These are phyloP conservation scores for Petrocephalus zakoni DNA, from an alignment of 2,113 vertebrate species.

Conservation along the genomic window DNA sequence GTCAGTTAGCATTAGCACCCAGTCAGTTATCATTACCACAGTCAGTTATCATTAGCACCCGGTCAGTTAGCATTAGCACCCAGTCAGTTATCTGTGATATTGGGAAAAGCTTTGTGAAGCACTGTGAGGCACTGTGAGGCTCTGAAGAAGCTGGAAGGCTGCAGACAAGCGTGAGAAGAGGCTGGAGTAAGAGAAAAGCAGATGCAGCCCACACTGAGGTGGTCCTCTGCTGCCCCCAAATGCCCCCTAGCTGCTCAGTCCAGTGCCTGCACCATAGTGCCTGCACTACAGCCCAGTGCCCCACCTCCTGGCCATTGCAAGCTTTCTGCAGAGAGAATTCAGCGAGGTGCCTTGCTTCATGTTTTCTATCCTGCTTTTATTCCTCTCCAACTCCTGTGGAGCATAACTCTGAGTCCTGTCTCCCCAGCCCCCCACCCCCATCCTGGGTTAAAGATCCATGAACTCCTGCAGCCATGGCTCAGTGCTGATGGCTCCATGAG, in stretches of 20 bases:
- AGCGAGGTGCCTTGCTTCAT: constrained; percentile 31
- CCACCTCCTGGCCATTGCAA: constrained; percentile 24
- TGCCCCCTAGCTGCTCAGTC: not conserved
- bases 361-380: constrained; percentile 45
- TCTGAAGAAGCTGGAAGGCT: not conserved
- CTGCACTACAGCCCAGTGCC: no score
- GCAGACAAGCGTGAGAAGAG: not conserved
- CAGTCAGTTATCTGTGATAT: not conserved
- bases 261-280: not conserved
- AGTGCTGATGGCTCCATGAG: constrained; percentile 45
- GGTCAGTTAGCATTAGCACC: not conserved
- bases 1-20: not conserved
- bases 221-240: not conserved
- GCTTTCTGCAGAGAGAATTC: constrained; percentile 32
- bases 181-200: not conserved
- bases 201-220: not conserved
- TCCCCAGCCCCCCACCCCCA: not conserved
- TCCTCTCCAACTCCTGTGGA: constrained; percentile 45
- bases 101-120: not conserved
- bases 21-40: not conserved
- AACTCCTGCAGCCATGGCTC: constrained; percentile 26
- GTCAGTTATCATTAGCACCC: not conserved
- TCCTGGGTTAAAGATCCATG: constrained; percentile 48
- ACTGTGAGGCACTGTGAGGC: not conserved
- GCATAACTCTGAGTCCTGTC: constrained; percentile 19